Evolutionary conservation across 1,140 invertebrate genomes (phyloP), one percentile per base, ranked within the genome.

Genomic region (Cotesia typhae): DNA sequence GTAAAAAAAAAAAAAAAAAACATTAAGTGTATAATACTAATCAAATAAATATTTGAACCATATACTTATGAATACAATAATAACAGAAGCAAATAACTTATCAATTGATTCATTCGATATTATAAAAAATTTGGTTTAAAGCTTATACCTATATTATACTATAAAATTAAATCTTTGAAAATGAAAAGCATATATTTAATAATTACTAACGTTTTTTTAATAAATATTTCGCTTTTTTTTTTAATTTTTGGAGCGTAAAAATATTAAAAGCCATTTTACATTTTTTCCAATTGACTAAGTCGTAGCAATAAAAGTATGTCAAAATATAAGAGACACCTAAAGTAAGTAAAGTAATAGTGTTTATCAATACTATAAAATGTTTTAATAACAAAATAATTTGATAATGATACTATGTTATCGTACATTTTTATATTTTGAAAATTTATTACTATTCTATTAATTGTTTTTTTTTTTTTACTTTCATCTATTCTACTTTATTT

Each of bases 381-480:
- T 14, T 14, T 14, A 17, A 55, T 38, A 53, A 60, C 55, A 38
- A 70, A 47, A 55, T 47, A 47, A 4, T 47, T 5, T 47, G 10
- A 70, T 28, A 10, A 38, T 35, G 53, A 41, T 37, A 59, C 67
- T 70, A 59, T 14, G 14, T 59, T 37, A 35, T 38, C 67, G 67
- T 60, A 55, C 67, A 68, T 28, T 28, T 28, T 28, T 14, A 14
- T 69, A 55, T 60, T 20, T 60, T 28, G 2, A 6, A 10, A 57
- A 14, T 12, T 28, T 7, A 14, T 37, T 38, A 28, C 67, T 17
- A 35, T 20, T 61, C 2, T 75, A 74, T 67, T 65, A 63, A 76
- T 72, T 67, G 41, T 14, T 59, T 66, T 64, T 71, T 60, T 71
- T 60, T 70, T 37, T 37, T 70, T 63, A 38, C 51, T 70, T 69